These are phyloP conservation scores for Aleiodes alternator DNA, from an alignment of 2,888 invertebrate species.

Conservation along the genomic window DNA sequence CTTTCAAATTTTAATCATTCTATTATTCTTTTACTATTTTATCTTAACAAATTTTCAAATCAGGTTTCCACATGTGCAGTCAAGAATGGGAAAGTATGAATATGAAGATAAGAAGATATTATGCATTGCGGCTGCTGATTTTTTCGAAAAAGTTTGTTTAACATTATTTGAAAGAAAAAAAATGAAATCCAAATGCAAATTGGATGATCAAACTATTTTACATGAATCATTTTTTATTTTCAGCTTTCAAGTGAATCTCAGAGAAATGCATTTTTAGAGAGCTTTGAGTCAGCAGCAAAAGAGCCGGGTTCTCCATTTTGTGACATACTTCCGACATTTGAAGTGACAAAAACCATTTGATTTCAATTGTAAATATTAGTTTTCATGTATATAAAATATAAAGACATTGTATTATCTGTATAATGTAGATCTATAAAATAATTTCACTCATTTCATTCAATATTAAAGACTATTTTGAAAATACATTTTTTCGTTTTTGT, in stretches of 20 bases:
- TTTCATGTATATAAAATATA: slow-evolving; percentile 36
- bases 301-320: slow-evolving; percentile 80
- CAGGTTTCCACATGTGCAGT: slow-evolving; percentile 81
- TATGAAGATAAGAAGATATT: slow-evolving; percentile 81
- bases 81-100: slow-evolving; percentile 82
- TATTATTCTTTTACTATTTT: slow-evolving; percentile 62
- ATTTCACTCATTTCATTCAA: slow-evolving; percentile 23
- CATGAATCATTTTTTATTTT: slow-evolving; percentile 48
- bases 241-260: slow-evolving; percentile 78
- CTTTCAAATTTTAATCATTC: background rate
- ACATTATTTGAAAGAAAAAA: background rate
- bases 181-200: slow-evolving; percentile 31
- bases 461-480: slow-evolving; percentile 22
- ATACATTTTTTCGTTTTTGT: slow-evolving; percentile 8
- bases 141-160: slow-evolving; percentile 77
- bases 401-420: slow-evolving; percentile 33
- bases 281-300: slow-evolving; percentile 79
- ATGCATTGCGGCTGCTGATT: slow-evolving; percentile 83
- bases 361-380: slow-evolving; percentile 44
- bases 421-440: slow-evolving; percentile 24
- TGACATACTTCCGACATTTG: slow-evolving; percentile 78
- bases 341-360: slow-evolving; percentile 37
- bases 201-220: slow-evolving; percentile 28
- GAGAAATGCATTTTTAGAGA: slow-evolving; percentile 79
- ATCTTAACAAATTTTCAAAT: background rate